Evolutionary conservation across 1,140 invertebrate genomes (phyloP), one percentile per base, ranked within the genome.

Genomic region (Harlomillsia oculata): DNA sequence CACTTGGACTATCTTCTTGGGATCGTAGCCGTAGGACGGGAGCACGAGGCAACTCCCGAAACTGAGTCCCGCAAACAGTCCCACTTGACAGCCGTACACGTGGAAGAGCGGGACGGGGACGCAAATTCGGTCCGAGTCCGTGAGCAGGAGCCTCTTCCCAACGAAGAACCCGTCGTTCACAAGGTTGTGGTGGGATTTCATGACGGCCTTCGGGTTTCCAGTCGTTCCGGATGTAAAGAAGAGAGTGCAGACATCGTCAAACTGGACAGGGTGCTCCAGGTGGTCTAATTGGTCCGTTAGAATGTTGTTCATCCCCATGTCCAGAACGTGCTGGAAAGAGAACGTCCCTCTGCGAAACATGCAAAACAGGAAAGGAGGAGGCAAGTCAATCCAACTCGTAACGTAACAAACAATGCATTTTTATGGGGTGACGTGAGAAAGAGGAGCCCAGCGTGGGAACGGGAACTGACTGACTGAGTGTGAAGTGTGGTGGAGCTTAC

Each of bases 101-200:
- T 98, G 95, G 69, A 96, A 98, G 11, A 96, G 75, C 0, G 94
- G 94, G 1, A 89, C 86, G 70, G 91, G 83, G 0, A 84, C 66
- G 66, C 88, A 91, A 41, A 87, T 72, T 5, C 43, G 46, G 28
- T 64, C 57, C 62, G 60, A 18, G 1, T 21, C 11, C 26, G 25
- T 46, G 26, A 53, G 25, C 16, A 53, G 16, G 6, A 60, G 37
- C 32, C 59, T 13, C 26, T 56, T 41, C 9, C 53, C 59, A 25
- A 60, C 39, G 16, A 60, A 51, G 18, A 37, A 81, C 1, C 81
- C 78, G 71, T 97, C 97, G 68, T 98, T 97, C 0, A 95, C 75
- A 5, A 91, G 73, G 54, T 82, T 84, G 56, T 82, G 77, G 68
- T 98, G 90, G 1, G 82, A 84, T 3, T 95, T 67, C 0, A 85